These are phyloP conservation scores for Sphaerophoria taeniata DNA, from an alignment of 2,888 invertebrate genomes.

Conservation along the genomic window DNA sequence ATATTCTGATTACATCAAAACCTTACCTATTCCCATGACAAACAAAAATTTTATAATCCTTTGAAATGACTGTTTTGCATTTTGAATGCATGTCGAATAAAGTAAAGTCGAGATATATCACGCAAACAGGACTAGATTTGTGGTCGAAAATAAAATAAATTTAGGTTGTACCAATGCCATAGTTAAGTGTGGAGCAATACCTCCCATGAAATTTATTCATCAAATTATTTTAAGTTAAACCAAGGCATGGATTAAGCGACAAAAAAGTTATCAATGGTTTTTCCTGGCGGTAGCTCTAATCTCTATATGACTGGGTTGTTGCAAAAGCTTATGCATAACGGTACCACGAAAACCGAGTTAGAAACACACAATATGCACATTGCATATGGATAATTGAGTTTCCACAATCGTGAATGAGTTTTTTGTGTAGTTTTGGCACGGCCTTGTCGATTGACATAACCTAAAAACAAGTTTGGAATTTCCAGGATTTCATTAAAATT, in stretches of 20 bases:
- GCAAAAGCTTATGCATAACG: slow-evolving; percentile 51
- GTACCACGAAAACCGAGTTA: slow-evolving; percentile 53
- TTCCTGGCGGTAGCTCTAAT: slow-evolving; percentile 7
- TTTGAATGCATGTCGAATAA: slow-evolving; percentile 6
- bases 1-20: background rate
- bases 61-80: slow-evolving; percentile 31
- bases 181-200: background rate
- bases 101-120: slow-evolving; percentile 17
- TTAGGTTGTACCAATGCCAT: background rate
- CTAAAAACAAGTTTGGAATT: background rate
- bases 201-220: slow-evolving; percentile 55
- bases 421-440: slow-evolving; percentile 10
- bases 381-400: background rate
- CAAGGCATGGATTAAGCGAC: background rate
- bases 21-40: background rate
- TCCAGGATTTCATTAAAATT: slow-evolving; percentile 45
- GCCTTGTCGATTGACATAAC: background rate
- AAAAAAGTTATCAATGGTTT: slow-evolving; percentile 29
- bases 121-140: slow-evolving; percentile 44
- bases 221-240: slow-evolving; percentile 39
- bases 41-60: slow-evolving; percentile 47
- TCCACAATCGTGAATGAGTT: slow-evolving; percentile 18
- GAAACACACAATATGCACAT: slow-evolving; percentile 52
- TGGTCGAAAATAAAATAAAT: slow-evolving; percentile 56
- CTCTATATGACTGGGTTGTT: slow-evolving; percentile 27